Percentiles rank a stretch among this genome's conserved stretches.
phyloP scores from a whole-genome alignment of 2,113 vertebrate genomes.

The Leptodactylus fuscus region DNA sequence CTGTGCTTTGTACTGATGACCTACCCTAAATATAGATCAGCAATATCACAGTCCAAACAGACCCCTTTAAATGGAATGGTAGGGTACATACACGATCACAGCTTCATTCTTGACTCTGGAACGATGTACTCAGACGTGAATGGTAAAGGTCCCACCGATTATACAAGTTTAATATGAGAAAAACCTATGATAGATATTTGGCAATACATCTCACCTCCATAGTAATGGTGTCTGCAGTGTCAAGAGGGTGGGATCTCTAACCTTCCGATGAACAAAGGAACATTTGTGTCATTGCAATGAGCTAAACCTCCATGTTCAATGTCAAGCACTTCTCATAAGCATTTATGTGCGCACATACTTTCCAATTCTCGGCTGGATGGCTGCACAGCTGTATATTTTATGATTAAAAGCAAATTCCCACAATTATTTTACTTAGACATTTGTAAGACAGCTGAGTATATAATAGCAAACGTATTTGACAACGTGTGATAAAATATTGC shows the following conservation, averaged over 20 bases:
- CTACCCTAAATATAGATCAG: too few species aligned
- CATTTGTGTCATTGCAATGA: background rate
- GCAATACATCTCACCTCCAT: too few species aligned
- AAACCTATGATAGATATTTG: too few species aligned
- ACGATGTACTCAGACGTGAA: too few species aligned
- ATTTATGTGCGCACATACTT: background rate
- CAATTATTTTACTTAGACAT: background rate
- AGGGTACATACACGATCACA: too few species aligned
- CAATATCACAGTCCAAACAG: too few species aligned
- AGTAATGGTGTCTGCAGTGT: too few species aligned
- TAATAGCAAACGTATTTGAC: background rate
- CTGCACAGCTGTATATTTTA: background rate
- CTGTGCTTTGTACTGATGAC: too few species aligned
- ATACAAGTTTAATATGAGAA: too few species aligned
- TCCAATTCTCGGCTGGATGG: background rate
- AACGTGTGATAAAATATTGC: constrained; percentile 36
- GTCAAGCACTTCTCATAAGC: background rate
- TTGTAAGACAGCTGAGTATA: background rate
- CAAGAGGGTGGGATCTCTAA: background rate
- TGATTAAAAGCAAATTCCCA: background rate
- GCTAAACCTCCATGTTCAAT: background rate
- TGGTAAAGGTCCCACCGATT: too few species aligned
- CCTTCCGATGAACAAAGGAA: background rate
- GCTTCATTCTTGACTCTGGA: too few species aligned
- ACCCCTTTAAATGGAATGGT: too few species aligned